Conservation (phyloP, 2,797 vertebrate genomes). For the Leptodactylus fallax region DNA sequence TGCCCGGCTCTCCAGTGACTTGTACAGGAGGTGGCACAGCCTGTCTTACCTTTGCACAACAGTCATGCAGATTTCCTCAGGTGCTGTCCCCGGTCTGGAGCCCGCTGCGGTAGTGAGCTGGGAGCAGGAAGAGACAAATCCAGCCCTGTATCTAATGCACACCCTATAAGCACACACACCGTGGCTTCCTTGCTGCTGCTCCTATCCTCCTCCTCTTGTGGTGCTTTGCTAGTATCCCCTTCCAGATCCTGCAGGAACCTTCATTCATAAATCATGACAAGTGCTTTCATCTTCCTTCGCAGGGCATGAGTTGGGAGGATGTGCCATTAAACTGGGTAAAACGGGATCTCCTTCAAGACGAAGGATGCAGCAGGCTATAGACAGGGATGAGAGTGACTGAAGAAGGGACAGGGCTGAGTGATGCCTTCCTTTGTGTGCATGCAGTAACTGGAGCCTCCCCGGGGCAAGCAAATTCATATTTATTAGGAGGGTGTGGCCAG, state of each 20-base stretch:
- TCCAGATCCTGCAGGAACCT: constrained; percentile 44
- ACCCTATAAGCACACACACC: constrained; percentile 23
- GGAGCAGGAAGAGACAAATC: constrained; percentile 21
- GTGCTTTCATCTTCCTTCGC: not conserved
- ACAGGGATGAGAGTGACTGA: not conserved
- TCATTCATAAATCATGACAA: constrained; percentile 62
- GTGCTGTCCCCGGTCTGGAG: constrained; percentile 35
- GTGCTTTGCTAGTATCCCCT: not conserved
- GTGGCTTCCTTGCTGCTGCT: not conserved
- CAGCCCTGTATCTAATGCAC: constrained; percentile 32
- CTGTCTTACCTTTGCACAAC: constrained; percentile 43
- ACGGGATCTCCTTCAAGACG: too few species aligned
- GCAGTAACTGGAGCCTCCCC: constrained; percentile 53
- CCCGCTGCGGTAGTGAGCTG: constrained; percentile 33
- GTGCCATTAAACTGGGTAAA: too few species aligned
- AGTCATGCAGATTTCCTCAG: constrained; percentile 50
- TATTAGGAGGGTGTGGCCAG: constrained; percentile 56
- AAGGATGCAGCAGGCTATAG: not conserved
- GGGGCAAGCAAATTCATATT: constrained; percentile 60
- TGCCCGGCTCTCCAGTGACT: not conserved
- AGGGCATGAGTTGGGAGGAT: not conserved
- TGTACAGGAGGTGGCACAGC: not conserved
- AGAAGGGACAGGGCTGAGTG: not conserved
- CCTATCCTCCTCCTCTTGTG: constrained; percentile 19
- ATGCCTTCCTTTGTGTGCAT: constrained; percentile 59